Evolutionary conservation across 2,797 vertebrate genomes (phyloP), one percentile per base, ranked within the genome.

Genomic region (Neosilurus hyrtlii): DNA sequence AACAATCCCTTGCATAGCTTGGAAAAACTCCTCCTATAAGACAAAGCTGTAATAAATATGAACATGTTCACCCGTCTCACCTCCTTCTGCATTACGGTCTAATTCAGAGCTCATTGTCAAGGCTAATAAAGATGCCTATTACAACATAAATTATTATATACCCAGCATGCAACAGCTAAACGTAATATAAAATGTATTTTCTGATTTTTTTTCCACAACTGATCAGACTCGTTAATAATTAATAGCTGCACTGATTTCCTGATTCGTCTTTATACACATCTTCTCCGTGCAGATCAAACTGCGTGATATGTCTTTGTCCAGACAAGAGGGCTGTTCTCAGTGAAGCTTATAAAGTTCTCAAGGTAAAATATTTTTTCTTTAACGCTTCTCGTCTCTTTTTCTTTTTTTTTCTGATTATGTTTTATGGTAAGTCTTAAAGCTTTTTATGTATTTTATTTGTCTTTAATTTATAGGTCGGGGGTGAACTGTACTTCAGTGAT

Each of bases 401-500:
- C 26, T 2, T 54, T 26, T 12, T 0, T 0, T 66, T 18, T 4
- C 16, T 14, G 0, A 9, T 59, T 30, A 26, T 11, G 35, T 61
- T 10, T 75, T 11, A 52, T 66, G 43, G 9, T 8, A 15, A 14
- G 18, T 66, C 35, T 35, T 79, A 43, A 43, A 43, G 37, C 37
- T 43, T 43, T 43, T 43, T 2, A 43, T 43, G 37, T 11, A 30
- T 56, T 37, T 56, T 20, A 56, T 79, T 6, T 72, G n/a, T 78
- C 15, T 76, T 20, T 66, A 81, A 9, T 26, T 49, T 78, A 0
- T 54, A 95, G 94, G 92, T 92, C 2, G 94, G 94, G 63, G 94
- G 94, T 20, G 94, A 95, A 82, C 83, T 95, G 76, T 95, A 93
- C 86, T 94, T 91, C 78, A 95, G 94, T 85, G 94, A 95, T 89